Evolutionary conservation across 2,888 invertebrate species (phyloP), one percentile per base, ranked within the genome.

Genomic region (Polydrusus cervinus): DNA sequence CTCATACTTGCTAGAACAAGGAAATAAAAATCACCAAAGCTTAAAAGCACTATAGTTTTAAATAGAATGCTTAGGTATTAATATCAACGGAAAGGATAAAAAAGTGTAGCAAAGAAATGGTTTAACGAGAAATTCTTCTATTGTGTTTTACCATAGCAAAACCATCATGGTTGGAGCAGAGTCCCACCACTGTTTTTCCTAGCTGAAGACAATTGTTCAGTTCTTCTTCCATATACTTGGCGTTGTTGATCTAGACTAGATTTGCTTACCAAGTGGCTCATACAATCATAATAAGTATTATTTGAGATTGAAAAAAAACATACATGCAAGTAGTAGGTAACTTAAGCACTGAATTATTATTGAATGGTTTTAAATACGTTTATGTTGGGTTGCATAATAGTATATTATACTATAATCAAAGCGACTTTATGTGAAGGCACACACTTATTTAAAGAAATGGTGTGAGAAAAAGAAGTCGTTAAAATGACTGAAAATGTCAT

Each of bases 161-260:
- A 74, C 68, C 74, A 62, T 25, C 1, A 25, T 68, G 43, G 71
- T 75, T 67, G 38, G 16, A 69, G 13, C 66, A 25, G 40, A 40
- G 66, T 75, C 75, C 69, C 75, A 75, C 71, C 71, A 67, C 75
- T 67, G 71, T 75, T 71, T 70, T 71, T 67, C 66, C 53, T 75
- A 74, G 65, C 53, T 25, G 67, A 45, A 57, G 62, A 71, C 75
- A 75, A 75, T 75, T 53, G 70, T 43, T 49, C 34, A 43, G 70
- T 70, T 74, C 70, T 68, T 70, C 74, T 74, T 74, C 70, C 66
- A 70, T 74, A 74, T 70, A 74, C 40, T 66, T 20, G 66, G 47
- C 43, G 45, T 40, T 40, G 40, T n/a, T n/a, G 20, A 74, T 72
- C 57, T 30, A n/a, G 55, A 10, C 9, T 38, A 55, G 25, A 18